These are phyloP conservation scores for Galagoides demidoff DNA, from an alignment of 2,797 vertebrate species.

Conservation along the genomic window DNA sequence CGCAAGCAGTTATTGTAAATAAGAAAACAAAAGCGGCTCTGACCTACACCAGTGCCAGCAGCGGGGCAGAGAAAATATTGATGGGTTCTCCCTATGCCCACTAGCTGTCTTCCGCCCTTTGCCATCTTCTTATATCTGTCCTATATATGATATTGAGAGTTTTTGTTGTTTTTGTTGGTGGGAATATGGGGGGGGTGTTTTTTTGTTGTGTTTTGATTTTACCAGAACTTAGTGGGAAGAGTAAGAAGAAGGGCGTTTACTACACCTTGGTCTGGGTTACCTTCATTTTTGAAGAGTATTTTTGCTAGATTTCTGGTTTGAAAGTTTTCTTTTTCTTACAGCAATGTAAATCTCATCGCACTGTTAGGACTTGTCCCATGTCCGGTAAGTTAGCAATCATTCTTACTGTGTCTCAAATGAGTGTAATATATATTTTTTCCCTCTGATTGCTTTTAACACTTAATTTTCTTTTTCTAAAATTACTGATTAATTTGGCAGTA, in stretches of 20 bases:
- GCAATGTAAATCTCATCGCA: neutral
- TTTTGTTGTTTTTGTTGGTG: neutral
- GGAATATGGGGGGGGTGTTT: too few species aligned
- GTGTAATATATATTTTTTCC: neutral
- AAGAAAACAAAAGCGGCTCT: neutral
- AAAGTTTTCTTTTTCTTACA: neutral
- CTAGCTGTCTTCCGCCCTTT: neutral
- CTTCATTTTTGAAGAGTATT: neutral
- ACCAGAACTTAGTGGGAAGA: neutral
- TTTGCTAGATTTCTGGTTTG: neutral
- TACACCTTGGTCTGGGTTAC: neutral
- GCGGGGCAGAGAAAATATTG: neutral
- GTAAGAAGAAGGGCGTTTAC: neutral
- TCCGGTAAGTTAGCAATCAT: neutral
- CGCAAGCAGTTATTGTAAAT: neutral
- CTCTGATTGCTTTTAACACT: neutral
- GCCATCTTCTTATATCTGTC: neutral
- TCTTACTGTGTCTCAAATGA: neutral
- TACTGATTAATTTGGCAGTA: too few species aligned
- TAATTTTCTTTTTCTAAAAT: neutral
- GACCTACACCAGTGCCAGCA: too few species aligned
- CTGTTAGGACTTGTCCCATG: neutral
- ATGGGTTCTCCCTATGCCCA: neutral
- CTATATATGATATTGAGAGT: neutral
- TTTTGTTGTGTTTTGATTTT: neutral